Evolutionary conservation across 2,113 vertebrate genomes (phyloP).

Genomic region (Plecturocebus donacophilus): DNA sequence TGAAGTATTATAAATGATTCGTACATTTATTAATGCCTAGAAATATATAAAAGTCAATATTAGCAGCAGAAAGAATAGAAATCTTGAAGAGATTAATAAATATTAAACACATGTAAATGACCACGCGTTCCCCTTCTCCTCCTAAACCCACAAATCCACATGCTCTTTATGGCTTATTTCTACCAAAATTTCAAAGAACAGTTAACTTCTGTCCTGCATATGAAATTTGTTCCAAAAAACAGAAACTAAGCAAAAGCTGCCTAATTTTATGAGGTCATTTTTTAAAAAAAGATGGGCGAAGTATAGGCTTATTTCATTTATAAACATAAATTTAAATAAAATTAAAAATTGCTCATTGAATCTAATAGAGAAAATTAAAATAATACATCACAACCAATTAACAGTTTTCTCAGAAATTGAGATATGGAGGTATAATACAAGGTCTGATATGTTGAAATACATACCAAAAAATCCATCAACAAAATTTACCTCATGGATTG

Average conservation of each 20-base stretch:
- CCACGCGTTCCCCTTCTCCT: not conserved
- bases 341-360: not conserved
- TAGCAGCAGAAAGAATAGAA: not conserved
- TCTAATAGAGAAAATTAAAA: not conserved
- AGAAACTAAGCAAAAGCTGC: not conserved
- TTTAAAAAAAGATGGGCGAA: no score
- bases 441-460: no score
- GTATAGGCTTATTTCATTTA: not conserved
- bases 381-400: not conserved
- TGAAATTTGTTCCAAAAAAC: not conserved
- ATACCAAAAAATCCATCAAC: not conserved
- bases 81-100: not conserved
- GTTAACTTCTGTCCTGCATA: not conserved
- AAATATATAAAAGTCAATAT: not conserved
- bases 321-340: not conserved
- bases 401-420: constrained; percentile 3
- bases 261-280: not conserved
- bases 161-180: not conserved
- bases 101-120: not conserved
- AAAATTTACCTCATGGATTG: not conserved
- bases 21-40: not conserved
- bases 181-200: not conserved
- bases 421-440: not conserved
- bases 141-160: not conserved
- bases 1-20: not conserved